Percentiles rank a stretch among this genome's conserved stretches.
Evolutionary conservation across 2,113 vertebrate genomes (phyloP).

Genomic region (Chaetodon auriga): DNA sequence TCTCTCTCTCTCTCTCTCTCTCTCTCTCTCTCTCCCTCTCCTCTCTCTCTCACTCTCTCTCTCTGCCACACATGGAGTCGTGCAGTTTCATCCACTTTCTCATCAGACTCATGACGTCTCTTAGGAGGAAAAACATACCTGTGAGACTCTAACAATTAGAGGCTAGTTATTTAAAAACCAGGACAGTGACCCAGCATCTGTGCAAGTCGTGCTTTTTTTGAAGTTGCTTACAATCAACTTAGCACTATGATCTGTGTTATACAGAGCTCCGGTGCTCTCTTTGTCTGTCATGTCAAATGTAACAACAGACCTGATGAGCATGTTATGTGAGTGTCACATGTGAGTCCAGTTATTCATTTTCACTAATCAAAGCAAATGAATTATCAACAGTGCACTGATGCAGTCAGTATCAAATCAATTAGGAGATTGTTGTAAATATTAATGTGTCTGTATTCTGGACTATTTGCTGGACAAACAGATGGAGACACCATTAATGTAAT

Average conservation of each 20-base stretch:
- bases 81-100: slow-evolving; percentile 56
- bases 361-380: neutral
- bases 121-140: slow-evolving; percentile 14
- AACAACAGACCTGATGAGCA: neutral
- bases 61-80: slow-evolving; percentile 55
- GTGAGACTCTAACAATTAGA: slow-evolving; percentile 4
- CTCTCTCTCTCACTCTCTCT: neutral
- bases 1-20: neutral
- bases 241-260: neutral
- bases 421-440: neutral
- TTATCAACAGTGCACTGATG: too few species aligned
- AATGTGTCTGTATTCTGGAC: neutral
- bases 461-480: neutral
- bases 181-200: neutral
- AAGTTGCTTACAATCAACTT: neutral
- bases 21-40: slow-evolving; percentile 32
- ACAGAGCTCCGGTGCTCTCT: neutral
- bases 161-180: slow-evolving; percentile 16
- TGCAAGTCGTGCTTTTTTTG: neutral
- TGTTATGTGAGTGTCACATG: too few species aligned
- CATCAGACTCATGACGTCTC: slow-evolving; percentile 31
- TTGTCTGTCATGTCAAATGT: neutral
- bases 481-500: too few species aligned
- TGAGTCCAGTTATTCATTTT: neutral
- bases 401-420: neutral